Percentiles rank a stretch among this genome's conserved stretches.
These are phyloP conservation scores for Ashinkailepas kermadecensis DNA, from an alignment of 2,888 invertebrate species.

Conservation along the genomic window DNA sequence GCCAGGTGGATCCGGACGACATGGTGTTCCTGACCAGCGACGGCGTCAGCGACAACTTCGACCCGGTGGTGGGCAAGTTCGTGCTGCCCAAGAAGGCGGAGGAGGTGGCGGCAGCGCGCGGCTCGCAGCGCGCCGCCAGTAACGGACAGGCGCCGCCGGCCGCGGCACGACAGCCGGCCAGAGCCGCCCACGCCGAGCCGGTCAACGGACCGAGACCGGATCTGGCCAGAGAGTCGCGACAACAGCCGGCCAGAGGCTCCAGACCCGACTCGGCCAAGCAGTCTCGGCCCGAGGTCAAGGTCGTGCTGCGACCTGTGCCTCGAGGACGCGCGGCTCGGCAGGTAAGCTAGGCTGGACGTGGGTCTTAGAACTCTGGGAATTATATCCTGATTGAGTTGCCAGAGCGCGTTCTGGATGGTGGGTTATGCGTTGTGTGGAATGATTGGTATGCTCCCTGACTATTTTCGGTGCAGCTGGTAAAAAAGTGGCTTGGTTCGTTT, in stretches of 20 bases:
- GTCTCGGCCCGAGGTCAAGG: not conserved
- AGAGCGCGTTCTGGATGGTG: too few relatives aligned
- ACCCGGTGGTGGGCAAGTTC: conserved; percentile 83
- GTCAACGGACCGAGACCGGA: not conserved
- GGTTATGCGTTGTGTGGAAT: too few relatives aligned
- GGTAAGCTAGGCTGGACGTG: not conserved
- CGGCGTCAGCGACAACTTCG: conserved; percentile 82
- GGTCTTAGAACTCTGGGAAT: too few relatives aligned
- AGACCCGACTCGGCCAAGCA: not conserved
- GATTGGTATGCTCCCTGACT: too few relatives aligned
- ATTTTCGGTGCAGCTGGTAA: too few relatives aligned
- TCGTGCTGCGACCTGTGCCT: not conserved
- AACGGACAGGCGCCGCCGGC: not conserved
- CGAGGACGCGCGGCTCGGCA: not conserved
- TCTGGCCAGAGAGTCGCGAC: too few relatives aligned
- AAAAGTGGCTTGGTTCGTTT: too few relatives aligned
- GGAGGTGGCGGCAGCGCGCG: not conserved
- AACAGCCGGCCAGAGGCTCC: too few relatives aligned
- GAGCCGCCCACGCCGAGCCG: not conserved
- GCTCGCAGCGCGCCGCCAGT: not conserved
- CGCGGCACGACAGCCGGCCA: conserved; percentile 14
- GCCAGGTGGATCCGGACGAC: conserved; percentile 59
- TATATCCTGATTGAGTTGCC: too few relatives aligned
- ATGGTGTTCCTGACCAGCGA: conserved; percentile 82
- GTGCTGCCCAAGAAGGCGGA: conserved; percentile 46